Evolutionary conservation across 92 coral and sea anemone genomes (phyloP).

Genomic region (Ricordea florida): DNA sequence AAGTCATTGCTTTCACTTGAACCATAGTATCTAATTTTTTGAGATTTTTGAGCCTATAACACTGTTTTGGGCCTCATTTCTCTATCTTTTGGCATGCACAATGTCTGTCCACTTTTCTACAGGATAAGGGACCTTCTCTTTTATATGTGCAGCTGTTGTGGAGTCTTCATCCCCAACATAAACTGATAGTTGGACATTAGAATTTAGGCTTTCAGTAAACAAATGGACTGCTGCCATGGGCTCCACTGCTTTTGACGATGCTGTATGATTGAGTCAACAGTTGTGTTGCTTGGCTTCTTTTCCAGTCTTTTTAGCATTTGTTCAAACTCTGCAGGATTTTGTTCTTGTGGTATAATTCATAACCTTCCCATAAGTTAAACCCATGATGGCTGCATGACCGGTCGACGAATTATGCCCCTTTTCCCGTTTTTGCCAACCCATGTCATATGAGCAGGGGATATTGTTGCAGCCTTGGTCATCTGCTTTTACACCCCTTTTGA

Average conservation of each 20-base stretch:
- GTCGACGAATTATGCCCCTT: constrained; percentile 60
- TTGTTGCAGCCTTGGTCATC: constrained; percentile 28
- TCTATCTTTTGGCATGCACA: constrained; percentile 45
- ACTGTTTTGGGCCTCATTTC: constrained; percentile 44
- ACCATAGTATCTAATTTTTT: constrained; percentile 1
- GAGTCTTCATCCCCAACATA: constrained; percentile 59
- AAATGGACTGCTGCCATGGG: constrained; percentile 34
- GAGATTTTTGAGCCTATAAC: constrained; percentile 5
- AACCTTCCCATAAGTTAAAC: constrained; percentile 20
- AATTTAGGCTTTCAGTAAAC: constrained; percentile 9
- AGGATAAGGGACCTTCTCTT: constrained; percentile 36
- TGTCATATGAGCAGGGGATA: constrained; percentile 55
- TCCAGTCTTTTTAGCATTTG: constrained; percentile 8
- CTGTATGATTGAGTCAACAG: constrained; percentile 46
- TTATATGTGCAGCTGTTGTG: constrained; percentile 53
- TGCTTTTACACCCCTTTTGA: constrained; percentile 13
- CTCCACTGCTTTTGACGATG: constrained; percentile 66
- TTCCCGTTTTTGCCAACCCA: constrained; percentile 78
- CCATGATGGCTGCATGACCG: constrained; percentile 61
- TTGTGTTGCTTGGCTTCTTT: constrained; percentile 19
- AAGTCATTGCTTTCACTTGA: constrained; percentile 51
- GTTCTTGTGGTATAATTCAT: not conserved
- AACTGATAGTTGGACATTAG: constrained; percentile 14
- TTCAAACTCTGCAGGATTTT: constrained; percentile 7
- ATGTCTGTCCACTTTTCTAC: constrained; percentile 73